Conservation (phyloP, 1,140 invertebrate genomes). For the Zaprionus capensis region DNA sequence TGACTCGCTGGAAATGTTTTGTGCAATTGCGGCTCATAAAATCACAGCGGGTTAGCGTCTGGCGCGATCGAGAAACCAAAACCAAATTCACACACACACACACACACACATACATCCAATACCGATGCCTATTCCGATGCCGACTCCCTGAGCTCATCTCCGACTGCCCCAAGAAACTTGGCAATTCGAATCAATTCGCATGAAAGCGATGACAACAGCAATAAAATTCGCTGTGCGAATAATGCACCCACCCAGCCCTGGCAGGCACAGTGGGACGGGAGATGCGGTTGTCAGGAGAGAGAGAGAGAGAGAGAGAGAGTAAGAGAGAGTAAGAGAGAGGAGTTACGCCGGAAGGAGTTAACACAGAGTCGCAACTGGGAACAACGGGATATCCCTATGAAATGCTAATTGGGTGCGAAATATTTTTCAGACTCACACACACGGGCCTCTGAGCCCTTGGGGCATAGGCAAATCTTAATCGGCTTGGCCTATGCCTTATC, state of each 20-base stretch:
- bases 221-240: conserved; percentile 44
- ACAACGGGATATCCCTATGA: conserved; percentile 21
- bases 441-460: neutral
- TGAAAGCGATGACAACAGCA: conserved; percentile 67
- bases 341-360: neutral
- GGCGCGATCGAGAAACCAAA: conserved; percentile 42
- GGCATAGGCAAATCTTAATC: neutral
- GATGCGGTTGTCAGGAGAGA: neutral
- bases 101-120: neutral
- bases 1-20: conserved; percentile 64
- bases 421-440: neutral
- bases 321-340: neutral
- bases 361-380: conserved; percentile 24
- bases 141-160: neutral
- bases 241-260: conserved; percentile 14
- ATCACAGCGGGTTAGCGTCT: conserved; percentile 75
- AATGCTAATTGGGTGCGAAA: conserved; percentile 54
- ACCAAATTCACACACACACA: conserved; percentile 5
- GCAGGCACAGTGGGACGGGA: neutral
- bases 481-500: neutral
- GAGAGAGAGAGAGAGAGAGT: neutral
- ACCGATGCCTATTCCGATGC: neutral
- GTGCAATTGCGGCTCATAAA: conserved; percentile 81
- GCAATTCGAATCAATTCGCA: conserved; percentile 3
- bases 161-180: neutral